Evolutionary conservation across 2,888 invertebrate species (phyloP).

Genomic region (Thymelicus acteon): DNA sequence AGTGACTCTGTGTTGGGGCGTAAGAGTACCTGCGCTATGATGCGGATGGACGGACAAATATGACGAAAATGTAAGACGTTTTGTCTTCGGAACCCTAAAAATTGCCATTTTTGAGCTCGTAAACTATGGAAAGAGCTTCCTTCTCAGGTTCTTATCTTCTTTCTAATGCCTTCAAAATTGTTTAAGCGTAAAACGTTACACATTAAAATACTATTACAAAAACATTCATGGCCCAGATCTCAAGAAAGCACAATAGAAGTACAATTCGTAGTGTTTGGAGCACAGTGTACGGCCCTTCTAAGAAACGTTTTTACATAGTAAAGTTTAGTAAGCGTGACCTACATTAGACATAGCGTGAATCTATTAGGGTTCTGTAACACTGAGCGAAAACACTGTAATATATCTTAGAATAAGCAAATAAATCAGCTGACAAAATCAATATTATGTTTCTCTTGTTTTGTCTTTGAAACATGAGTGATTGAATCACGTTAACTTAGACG

Average conservation of each 20-base stretch:
- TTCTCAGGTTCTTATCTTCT: too few species aligned
- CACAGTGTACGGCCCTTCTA: slow-evolving; percentile 15
- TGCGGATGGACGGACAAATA: too few species aligned
- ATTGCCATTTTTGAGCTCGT: too few species aligned
- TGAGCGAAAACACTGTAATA: not conserved
- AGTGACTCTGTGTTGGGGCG: too few species aligned
- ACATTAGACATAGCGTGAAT: not conserved
- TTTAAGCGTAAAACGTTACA: not conserved
- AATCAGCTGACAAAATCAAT: too few species aligned
- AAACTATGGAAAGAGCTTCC: too few species aligned
- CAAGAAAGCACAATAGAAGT: slow-evolving; percentile 10
- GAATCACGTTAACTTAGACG: not conserved
- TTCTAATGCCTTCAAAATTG: not conserved
- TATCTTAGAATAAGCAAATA: not conserved
- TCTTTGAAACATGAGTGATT: not conserved
- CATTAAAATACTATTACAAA: slow-evolving; percentile 1
- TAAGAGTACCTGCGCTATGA: too few species aligned
- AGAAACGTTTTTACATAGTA: slow-evolving; percentile 14
- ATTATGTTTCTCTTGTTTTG: not conserved
- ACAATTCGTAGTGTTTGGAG: not conserved
- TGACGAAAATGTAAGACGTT: too few species aligned
- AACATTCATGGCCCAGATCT: slow-evolving; percentile 14
- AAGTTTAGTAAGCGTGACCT: slow-evolving; percentile 15
- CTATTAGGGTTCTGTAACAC: slow-evolving; percentile 10
- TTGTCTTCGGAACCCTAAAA: too few species aligned